A percentile compares a stretch with the other conserved stretches of the same genome.
These are phyloP conservation scores for Oryzaephilus surinamensis DNA, from an alignment of 1,140 invertebrate species.

Conservation along the genomic window DNA sequence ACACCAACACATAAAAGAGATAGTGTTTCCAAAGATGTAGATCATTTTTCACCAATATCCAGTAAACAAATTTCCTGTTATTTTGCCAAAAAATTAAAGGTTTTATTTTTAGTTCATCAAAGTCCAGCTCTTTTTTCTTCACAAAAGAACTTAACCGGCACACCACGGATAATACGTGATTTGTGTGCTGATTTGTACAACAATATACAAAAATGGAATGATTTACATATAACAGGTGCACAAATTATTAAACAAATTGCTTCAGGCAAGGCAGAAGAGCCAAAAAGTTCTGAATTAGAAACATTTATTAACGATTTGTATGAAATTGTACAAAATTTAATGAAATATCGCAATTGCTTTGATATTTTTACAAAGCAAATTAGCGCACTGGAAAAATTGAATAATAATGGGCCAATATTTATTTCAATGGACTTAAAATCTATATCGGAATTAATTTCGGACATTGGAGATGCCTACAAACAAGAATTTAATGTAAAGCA, in stretches of 20 bases:
- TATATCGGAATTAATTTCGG: conserved; percentile 14
- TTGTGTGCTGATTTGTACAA: conserved; percentile 33
- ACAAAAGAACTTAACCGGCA: conserved; percentile 32
- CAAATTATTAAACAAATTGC: conserved; percentile 27
- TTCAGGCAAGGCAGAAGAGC: conserved; percentile 18
- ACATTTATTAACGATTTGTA: conserved; percentile 18
- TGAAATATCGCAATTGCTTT: conserved; percentile 13
- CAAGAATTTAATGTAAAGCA: conserved; percentile 30
- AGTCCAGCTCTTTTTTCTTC: conserved; percentile 24
- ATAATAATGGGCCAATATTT: conserved; percentile 28
- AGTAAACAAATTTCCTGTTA: neutral
- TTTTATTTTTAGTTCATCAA: conserved; percentile 23
- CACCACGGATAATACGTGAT: conserved; percentile 28
- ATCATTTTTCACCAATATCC: conserved; percentile 3
- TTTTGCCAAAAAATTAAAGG: neutral
- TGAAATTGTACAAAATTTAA: conserved; percentile 18
- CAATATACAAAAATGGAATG: conserved; percentile 34
- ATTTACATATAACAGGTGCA: conserved; percentile 28
- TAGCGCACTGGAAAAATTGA: conserved; percentile 22
- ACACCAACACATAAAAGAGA: conserved; percentile 6
- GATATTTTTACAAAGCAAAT: conserved; percentile 19
- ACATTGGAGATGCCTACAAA: conserved; percentile 24
- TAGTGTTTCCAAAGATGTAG: too few relatives aligned
- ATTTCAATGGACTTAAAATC: conserved; percentile 17
- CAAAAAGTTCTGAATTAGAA: conserved; percentile 23